Evolutionary conservation across 1,140 invertebrate genomes (phyloP).

Genomic region (Drosophila pseudoananassae): DNA sequence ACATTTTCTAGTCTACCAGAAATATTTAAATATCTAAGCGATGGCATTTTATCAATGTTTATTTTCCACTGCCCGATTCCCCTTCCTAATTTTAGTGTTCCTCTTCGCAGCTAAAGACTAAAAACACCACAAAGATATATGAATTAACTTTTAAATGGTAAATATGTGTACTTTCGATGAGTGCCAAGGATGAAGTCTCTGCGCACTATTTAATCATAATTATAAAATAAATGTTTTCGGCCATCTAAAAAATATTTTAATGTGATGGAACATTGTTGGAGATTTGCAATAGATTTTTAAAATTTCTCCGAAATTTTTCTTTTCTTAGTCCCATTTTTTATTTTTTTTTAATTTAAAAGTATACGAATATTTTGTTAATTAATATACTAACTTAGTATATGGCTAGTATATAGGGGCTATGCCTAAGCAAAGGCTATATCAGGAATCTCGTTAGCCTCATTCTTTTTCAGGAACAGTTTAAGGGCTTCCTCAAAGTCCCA

Average conservation of each 20-base stretch:
- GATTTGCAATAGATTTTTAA: background rate
- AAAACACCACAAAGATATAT: background rate
- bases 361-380: background rate
- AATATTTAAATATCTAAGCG: conserved; percentile 47
- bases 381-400: background rate
- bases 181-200: background rate
- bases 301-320: no score
- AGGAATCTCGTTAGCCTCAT: conserved; percentile 31
- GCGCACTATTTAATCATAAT: conserved; percentile 25
- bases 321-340: background rate
- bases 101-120: background rate
- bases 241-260: conserved; percentile 38
- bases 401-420: background rate
- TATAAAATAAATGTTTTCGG: conserved; percentile 55
- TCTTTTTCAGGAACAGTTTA: conserved; percentile 45
- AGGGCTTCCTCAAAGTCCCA: conserved; percentile 62
- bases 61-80: conserved; percentile 6
- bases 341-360: background rate
- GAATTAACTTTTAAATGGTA: conserved; percentile 11
- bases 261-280: background rate
- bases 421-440: conserved; percentile 42
- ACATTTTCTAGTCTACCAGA: conserved; percentile 57
- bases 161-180: conserved; percentile 28
- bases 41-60: conserved; percentile 47
- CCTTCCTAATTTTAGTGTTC: background rate